Evolutionary conservation across 2,113 vertebrate genomes (phyloP).

Genomic region (Trachemys scripta): DNA sequence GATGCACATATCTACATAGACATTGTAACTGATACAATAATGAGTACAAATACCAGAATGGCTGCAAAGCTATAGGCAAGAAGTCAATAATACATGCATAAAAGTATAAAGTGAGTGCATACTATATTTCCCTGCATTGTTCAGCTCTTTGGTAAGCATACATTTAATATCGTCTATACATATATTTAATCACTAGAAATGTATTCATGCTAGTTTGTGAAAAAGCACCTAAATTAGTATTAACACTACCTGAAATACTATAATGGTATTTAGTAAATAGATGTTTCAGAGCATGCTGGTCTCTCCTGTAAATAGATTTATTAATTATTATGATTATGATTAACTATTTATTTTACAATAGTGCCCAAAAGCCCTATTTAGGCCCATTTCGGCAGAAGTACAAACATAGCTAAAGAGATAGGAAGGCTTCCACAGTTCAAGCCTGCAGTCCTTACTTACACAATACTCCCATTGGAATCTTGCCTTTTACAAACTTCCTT

Average conservation of each 20-base stretch:
- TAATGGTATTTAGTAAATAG: not conserved
- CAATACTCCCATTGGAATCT: not conserved
- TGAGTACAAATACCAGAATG: fast-evolving
- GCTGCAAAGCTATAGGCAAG: not conserved
- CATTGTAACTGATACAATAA: not conserved
- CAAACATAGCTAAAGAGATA: not conserved
- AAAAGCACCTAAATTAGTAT: not conserved
- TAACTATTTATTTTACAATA: not conserved
- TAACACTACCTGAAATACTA: not conserved
- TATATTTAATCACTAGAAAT: not conserved
- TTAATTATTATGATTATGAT: not conserved
- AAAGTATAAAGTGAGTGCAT: not conserved
- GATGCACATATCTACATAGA: not conserved
- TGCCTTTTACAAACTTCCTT: not conserved
- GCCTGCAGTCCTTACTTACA: not conserved
- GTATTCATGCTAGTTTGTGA: not conserved
- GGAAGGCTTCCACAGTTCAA: not conserved
- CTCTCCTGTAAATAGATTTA: not conserved
- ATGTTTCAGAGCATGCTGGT: not conserved
- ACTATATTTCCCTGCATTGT: not conserved
- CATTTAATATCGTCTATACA: not conserved
- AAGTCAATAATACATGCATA: not conserved
- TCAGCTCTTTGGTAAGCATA: not conserved
- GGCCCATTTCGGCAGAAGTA: not conserved
- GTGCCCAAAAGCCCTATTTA: not conserved